Evolutionary conservation across 2,797 vertebrate species (phyloP).

Genomic region (Knipowitschia caucasica): DNA sequence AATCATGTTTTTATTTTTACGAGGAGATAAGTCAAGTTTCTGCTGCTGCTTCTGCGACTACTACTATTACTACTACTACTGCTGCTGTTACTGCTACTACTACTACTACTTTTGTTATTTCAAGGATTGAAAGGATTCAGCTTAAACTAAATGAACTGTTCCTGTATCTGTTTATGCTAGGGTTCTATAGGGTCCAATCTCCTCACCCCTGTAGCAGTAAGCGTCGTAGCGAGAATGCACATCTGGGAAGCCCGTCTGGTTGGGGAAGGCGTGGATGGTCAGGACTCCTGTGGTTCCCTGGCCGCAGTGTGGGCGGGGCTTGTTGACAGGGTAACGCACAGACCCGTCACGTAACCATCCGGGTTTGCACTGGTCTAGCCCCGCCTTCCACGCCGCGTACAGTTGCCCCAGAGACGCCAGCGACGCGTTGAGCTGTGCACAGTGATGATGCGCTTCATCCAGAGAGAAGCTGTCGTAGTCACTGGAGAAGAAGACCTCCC

Average conservation of each 20-base stretch:
- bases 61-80: no score
- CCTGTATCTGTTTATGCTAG: no score
- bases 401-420: constrained; percentile 88
- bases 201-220: constrained; percentile 88
- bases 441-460: constrained; percentile 83
- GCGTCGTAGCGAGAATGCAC: constrained; percentile 84
- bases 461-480: constrained; percentile 85
- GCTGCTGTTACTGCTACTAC: no score
- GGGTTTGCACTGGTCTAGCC: constrained; percentile 87
- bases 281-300: constrained; percentile 84
- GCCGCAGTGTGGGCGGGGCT: constrained; percentile 80
- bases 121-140: no score
- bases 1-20: no score
- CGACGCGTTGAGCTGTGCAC: constrained; percentile 81
- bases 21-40: no score
- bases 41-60: no score
- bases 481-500: constrained; percentile 88
- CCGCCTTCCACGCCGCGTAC: constrained; percentile 87
- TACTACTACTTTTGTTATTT: no score
- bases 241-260: constrained; percentile 89
- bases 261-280: constrained; percentile 82
- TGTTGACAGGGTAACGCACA: constrained; percentile 88
- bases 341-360: constrained; percentile 92
- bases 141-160: no score
- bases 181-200: no score